A percentile compares a stretch with the other conserved stretches of the same genome.
phyloP scores from a whole-genome alignment of 2,888 invertebrate species.

The Geotrupes spiniger region DNA sequence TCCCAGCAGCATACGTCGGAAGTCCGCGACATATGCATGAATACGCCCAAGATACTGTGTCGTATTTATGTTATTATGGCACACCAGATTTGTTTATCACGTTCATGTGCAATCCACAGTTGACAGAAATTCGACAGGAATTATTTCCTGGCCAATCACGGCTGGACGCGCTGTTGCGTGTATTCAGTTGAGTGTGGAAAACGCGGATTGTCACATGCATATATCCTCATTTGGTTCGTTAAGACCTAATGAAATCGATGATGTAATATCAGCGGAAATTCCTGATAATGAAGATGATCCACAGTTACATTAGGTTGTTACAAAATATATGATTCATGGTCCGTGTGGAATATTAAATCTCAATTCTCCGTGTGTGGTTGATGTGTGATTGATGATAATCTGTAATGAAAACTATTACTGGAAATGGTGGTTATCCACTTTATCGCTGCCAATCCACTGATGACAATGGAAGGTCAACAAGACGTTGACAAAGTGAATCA shows the following conservation, averaged over 20 bases:
- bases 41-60: constrained; percentile 38
- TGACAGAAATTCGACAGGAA: constrained; percentile 31
- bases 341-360: constrained; percentile 44
- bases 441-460: constrained; percentile 34
- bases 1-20: constrained; percentile 35
- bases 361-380: constrained; percentile 44
- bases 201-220: constrained; percentile 36
- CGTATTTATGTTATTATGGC: constrained; percentile 40
- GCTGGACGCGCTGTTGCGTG: constrained; percentile 30
- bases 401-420: constrained; percentile 19
- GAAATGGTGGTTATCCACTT: constrained; percentile 36
- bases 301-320: constrained; percentile 33
- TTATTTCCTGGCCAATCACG: constrained; percentile 14
- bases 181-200: constrained; percentile 39
- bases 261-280: constrained; percentile 39
- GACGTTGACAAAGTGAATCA: no score
- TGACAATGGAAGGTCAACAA: no score
- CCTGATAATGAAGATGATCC: constrained; percentile 35
- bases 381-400: constrained; percentile 31
- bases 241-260: constrained; percentile 37
- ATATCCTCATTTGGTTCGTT: constrained; percentile 38
- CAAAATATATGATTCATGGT: constrained; percentile 44
- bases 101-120: constrained; percentile 37
- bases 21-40: constrained; percentile 40
- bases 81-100: constrained; percentile 37